These are phyloP conservation scores for Tenthredo notha DNA, from an alignment of 2,888 invertebrate genomes.

Conservation along the genomic window DNA sequence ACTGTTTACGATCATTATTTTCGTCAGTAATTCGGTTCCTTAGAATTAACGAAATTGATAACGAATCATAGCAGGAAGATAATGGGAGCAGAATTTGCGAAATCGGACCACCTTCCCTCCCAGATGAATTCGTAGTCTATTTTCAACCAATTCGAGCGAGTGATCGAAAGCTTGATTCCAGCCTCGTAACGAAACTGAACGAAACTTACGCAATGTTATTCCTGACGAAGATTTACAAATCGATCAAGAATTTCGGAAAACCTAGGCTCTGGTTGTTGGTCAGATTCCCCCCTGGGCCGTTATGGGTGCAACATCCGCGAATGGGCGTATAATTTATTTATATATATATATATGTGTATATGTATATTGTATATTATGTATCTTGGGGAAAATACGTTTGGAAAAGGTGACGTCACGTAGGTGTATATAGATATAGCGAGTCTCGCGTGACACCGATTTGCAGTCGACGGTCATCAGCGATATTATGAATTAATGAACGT, in stretches of 20 bases:
- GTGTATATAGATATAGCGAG: not conserved
- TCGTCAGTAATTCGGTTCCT: not conserved
- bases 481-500: not conserved
- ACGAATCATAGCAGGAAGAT: not conserved
- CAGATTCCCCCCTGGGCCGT: not conserved
- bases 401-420: conserved; percentile 6
- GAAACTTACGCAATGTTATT: conserved; percentile 5
- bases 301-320: conserved; percentile 1
- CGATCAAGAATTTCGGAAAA: not conserved
- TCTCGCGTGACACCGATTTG: conserved; percentile 1
- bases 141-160: not conserved
- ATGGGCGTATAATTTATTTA: conserved; percentile 22
- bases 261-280: not conserved
- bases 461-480: not conserved
- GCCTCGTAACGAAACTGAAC: not conserved
- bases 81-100: not conserved
- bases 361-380: no score
- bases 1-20: not conserved
- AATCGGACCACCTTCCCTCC: not conserved
- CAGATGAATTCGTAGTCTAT: not conserved
- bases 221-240: not conserved
- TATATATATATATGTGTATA: no score
- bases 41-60: not conserved
- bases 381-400: not conserved
- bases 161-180: conserved; percentile 12